These are phyloP conservation scores for Sphaerophoria rueppellii DNA, from an alignment of 2,888 invertebrate genomes.

Conservation along the genomic window DNA sequence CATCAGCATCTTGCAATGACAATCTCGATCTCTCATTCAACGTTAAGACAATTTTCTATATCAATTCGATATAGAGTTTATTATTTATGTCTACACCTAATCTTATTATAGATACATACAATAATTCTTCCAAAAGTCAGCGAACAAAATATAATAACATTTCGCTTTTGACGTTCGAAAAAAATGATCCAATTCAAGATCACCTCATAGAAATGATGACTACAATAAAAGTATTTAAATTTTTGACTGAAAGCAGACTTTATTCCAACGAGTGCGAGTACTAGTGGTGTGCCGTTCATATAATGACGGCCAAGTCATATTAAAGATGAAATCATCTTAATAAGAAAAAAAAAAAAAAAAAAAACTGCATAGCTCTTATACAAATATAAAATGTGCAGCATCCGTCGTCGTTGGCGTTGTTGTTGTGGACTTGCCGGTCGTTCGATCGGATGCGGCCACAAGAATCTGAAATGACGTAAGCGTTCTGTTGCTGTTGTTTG, in stretches of 20 bases:
- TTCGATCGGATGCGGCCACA: not conserved
- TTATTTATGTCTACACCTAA: not conserved
- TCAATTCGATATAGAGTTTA: not conserved
- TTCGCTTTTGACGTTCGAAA: not conserved
- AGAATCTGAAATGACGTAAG: slow-evolving; percentile 66
- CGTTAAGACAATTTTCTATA: not conserved
- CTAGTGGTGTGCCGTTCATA: not conserved
- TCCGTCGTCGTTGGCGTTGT: slow-evolving; percentile 48
- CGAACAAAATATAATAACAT: slow-evolving; percentile 2
- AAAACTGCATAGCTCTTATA: slow-evolving; percentile 32
- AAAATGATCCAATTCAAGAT: slow-evolving; percentile 17
- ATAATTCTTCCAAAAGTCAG: slow-evolving; percentile 13
- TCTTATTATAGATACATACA: slow-evolving; percentile 11
- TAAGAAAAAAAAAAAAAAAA: slow-evolving; percentile 43
- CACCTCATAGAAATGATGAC: slow-evolving; percentile 17
- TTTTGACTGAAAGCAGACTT: slow-evolving; percentile 17
- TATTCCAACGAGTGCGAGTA: slow-evolving; percentile 9
- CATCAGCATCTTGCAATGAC: not conserved
- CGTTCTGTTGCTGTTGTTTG: slow-evolving; percentile 61
- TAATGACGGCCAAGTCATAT: slow-evolving; percentile 26
- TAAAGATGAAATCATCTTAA: slow-evolving; percentile 64
- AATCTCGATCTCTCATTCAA: not conserved
- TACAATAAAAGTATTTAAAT: slow-evolving; percentile 21
- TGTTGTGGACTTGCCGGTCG: not conserved
- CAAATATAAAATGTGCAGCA: slow-evolving; percentile 61